Conservation (phyloP, 1,140 invertebrate genomes). For the Magallana ariakensis region DNA sequence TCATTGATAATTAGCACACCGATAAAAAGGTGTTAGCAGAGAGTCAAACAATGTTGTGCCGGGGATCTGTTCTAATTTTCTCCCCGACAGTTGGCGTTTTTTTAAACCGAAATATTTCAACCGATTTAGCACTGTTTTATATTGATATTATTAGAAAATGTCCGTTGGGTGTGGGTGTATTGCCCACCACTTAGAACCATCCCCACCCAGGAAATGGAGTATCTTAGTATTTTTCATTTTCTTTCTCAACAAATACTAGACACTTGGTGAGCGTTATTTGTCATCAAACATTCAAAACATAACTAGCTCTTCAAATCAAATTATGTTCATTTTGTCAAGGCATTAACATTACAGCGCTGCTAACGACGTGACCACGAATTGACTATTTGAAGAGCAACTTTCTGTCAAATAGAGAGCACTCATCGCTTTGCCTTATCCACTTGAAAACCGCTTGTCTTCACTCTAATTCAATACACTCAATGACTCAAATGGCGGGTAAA, state of each 20-base stretch:
- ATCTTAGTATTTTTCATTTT: neutral
- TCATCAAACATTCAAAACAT: conserved; percentile 30
- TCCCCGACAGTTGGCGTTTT: no score
- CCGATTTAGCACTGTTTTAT: no score
- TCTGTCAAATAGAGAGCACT: neutral
- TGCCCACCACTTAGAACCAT: neutral
- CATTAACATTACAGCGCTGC: conserved; percentile 22
- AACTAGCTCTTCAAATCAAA: conserved; percentile 31
- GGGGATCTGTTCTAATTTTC: no score
- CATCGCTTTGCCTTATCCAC: conserved; percentile 17
- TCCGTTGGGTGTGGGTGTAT: no score
- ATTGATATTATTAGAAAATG: no score
- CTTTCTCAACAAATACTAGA: conserved; percentile 5
- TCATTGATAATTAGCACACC: conserved; percentile 16
- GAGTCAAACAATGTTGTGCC: no score
- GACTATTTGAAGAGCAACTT: conserved; percentile 22
- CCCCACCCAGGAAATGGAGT: neutral
- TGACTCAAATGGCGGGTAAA: conserved; percentile 24
- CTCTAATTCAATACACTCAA: conserved; percentile 33
- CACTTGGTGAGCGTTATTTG: neutral
- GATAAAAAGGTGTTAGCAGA: neutral
- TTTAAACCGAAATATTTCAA: no score
- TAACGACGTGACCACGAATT: neutral
- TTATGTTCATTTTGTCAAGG: conserved; percentile 29
- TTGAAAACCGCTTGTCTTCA: conserved; percentile 10